A percentile compares a stretch with the other conserved stretches of the same genome.
Conservation (phyloP, 1,140 invertebrate genomes). For the Psix sp. region DNA sequence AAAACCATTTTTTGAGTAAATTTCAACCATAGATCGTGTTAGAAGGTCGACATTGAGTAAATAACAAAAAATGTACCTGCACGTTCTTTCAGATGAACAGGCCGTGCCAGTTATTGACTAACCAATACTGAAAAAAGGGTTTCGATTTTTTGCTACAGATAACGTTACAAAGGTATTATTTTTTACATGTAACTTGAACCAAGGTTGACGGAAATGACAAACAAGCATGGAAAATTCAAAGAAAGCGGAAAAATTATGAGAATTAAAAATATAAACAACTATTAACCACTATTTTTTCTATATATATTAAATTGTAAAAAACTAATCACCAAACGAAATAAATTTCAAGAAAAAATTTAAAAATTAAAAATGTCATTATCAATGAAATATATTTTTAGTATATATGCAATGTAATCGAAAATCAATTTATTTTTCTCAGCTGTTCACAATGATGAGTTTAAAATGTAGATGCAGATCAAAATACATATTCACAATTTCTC, state of each 20-base stretch:
- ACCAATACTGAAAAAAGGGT: conserved; percentile 50
- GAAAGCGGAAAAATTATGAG: conserved; percentile 18
- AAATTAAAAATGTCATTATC: too few species aligned
- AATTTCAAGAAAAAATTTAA: too few species aligned
- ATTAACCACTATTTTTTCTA: neutral
- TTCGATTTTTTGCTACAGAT: conserved; percentile 50
- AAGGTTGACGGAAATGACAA: conserved; percentile 38
- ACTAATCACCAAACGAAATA: too few species aligned
- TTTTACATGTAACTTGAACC: conserved; percentile 11
- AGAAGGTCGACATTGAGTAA: conserved; percentile 45
- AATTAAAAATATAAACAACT: conserved; percentile 5
- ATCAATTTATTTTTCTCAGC: too few species aligned
- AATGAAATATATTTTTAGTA: too few species aligned
- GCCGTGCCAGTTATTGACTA: conserved; percentile 25
- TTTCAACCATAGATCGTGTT: conserved; percentile 4
- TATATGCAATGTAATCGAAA: too few species aligned
- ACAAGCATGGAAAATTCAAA: conserved; percentile 20
- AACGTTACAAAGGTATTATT: conserved; percentile 16
- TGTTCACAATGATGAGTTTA: too few species aligned
- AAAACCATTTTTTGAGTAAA: conserved; percentile 17
- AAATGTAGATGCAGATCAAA: too few species aligned
- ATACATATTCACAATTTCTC: too few species aligned
- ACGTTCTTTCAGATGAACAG: conserved; percentile 10
- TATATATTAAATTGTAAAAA: too few species aligned
- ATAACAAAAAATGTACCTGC: conserved; percentile 46